Evolutionary conservation across 1,140 invertebrate species (phyloP).

Genomic region (Telenomus remus): DNA sequence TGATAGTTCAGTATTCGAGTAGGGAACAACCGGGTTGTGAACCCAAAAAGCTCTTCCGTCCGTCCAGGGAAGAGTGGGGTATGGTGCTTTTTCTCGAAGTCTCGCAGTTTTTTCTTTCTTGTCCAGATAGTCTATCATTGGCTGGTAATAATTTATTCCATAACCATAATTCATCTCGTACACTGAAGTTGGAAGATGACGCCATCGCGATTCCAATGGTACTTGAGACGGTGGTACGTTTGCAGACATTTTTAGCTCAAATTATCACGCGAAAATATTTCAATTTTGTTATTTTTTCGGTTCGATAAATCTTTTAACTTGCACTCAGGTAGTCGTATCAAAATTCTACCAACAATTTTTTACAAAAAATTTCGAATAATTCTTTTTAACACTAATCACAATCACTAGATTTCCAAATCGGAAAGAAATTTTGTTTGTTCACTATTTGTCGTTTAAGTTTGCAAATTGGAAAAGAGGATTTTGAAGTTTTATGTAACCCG

Average conservation of each 20-base stretch:
- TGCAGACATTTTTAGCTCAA: conserved; percentile 60
- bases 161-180: conserved; percentile 88
- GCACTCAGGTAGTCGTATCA: too few species aligned
- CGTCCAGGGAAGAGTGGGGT: conserved; percentile 79
- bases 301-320: neutral
- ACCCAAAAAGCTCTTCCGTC: conserved; percentile 78
- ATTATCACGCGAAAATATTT: conserved; percentile 12
- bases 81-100: conserved; percentile 72
- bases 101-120: conserved; percentile 70
- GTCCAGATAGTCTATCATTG: conserved; percentile 88
- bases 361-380: too few species aligned
- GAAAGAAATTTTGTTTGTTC: too few species aligned
- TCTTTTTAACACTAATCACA: too few species aligned
- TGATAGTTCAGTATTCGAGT: conserved; percentile 79
- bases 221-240: conserved; percentile 68
- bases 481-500: too few species aligned
- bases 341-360: neutral
- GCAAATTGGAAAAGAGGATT: too few species aligned
- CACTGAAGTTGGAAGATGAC: conserved; percentile 77
- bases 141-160: conserved; percentile 87
- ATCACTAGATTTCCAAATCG: too few species aligned
- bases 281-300: conserved; percentile 4
- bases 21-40: conserved; percentile 76
- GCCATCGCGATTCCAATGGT: conserved; percentile 73
- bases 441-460: too few species aligned